These are phyloP conservation scores for Limnothrissa miodon DNA, from an alignment of 2,113 vertebrate genomes.

Conservation along the genomic window DNA sequence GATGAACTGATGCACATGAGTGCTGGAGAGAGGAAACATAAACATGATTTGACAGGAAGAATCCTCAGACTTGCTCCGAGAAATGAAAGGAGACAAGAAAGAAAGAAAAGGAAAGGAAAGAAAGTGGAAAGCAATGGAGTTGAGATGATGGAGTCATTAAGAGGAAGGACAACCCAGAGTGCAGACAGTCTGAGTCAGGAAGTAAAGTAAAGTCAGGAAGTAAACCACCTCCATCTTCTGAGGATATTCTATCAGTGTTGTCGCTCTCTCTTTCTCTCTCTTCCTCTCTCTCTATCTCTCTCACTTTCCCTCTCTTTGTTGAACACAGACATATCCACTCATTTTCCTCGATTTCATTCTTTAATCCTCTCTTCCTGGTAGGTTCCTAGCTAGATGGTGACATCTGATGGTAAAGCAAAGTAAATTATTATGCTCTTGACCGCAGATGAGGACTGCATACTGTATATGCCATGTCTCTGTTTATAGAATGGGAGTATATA, in stretches of 20 bases:
- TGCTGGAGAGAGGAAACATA: too few relatives aligned
- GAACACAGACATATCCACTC: not conserved
- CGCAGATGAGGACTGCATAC: not conserved
- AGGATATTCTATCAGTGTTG: not conserved
- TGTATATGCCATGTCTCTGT: not conserved
- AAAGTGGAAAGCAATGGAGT: not conserved
- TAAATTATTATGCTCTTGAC: conserved; percentile 55
- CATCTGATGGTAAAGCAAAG: conserved; percentile 64
- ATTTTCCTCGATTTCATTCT: not conserved
- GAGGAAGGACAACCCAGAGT: not conserved
- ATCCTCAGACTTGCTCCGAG: too few relatives aligned
- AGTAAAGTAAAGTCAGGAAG: too few relatives aligned
- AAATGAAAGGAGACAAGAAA: not conserved
- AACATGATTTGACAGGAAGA: too few relatives aligned
- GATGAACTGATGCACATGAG: not conserved
- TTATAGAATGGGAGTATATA: not conserved
- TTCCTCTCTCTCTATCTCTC: not conserved
- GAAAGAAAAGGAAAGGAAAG: too few relatives aligned
- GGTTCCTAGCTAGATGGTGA: conserved; percentile 57
- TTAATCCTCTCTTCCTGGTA: not conserved
- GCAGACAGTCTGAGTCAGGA: not conserved
- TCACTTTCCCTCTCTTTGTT: conserved; percentile 22
- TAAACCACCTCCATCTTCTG: not conserved
- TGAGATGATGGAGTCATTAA: not conserved
- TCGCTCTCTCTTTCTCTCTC: not conserved